Base-by-base conservation (phyloP, 2,113 vertebrate species). In the Sinocyclocheilus maitianheensis region DNA sequence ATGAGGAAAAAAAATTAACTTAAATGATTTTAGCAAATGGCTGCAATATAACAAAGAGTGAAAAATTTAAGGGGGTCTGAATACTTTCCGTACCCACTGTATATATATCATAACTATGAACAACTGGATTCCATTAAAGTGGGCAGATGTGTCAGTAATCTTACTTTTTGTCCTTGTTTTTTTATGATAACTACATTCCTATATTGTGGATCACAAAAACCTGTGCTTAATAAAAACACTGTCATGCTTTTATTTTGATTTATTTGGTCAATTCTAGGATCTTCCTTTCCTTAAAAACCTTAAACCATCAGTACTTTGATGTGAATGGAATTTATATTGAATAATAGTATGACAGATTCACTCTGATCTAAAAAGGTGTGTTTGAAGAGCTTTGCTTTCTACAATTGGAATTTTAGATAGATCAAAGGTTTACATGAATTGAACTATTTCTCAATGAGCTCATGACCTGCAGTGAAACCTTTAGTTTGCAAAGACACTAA, bases 311-410 rank as follows among this genome's bases (percentile, higher is more conserved):
- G 75, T 18, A 11, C 14, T 30, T 55, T 26, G 13, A 20, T 34
- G 76, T 34, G 26, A 18, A 22, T 58, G 8, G 3, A 37, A 55
- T 58, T 55, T 16, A 30, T 77, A 30, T 22, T 40, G 0, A 78
- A 60, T 22, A 60, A 60, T 13, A 0, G 4, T 16, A 22, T 37
- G 14, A 37, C 9, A 78, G 53, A 78, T 58, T 60, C 11, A 60
- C 26, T 60, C 24, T 77, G 7, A 77, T 10, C 13, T 77, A 77
- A 77, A 48, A 13, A 51, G 34, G 16, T 71, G 30, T 20, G 34
- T 40, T 22, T 71, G 26, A 77, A 34, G 16, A 77, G 76, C 51
- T 77, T 77, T 77, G 24, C 46, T 20, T 77, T 77, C 75, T 55
- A 77, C 16, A 58, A 22, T 58, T 60, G 22, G 5, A 60, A 20